Conservation (phyloP, 2,888 invertebrate genomes). For the Cephus pulcher region DNA sequence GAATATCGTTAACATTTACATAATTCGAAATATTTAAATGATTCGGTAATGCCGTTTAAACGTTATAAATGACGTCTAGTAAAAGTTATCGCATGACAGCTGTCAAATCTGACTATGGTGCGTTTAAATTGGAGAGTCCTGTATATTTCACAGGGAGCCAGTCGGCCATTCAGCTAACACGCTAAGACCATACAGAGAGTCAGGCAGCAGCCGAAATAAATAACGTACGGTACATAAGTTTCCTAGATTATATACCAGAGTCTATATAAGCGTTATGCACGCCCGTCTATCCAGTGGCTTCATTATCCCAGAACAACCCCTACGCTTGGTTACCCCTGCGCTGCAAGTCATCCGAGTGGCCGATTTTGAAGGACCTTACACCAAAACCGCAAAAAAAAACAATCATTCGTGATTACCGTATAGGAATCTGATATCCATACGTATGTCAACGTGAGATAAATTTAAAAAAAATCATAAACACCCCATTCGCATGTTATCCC, state of each 20-base stretch:
- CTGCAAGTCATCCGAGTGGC: not conserved
- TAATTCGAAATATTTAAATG: not conserved
- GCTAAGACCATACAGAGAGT: slow-evolving; percentile 6
- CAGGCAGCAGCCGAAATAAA: slow-evolving; percentile 35
- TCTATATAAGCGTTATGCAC: slow-evolving; percentile 20
- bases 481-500: not conserved
- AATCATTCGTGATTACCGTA: not conserved
- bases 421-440: not conserved
- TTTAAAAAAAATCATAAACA: not conserved
- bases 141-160: slow-evolving; percentile 21
- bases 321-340: not conserved
- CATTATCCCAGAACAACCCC: slow-evolving; percentile 16
- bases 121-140: not conserved
- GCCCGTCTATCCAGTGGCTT: slow-evolving; percentile 24
- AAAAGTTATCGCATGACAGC: not conserved
- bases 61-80: not conserved
- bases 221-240: slow-evolving; percentile 34
- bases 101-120: not conserved
- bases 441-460: not conserved
- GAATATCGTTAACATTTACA: not conserved
- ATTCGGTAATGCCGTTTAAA: not conserved
- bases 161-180: slow-evolving; percentile 26
- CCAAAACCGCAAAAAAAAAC: not conserved
- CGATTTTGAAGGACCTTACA: not conserved
- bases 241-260: slow-evolving; percentile 21